These are phyloP conservation scores for Sparus aurata DNA, from an alignment of 2,797 vertebrate genomes.

Conservation along the genomic window DNA sequence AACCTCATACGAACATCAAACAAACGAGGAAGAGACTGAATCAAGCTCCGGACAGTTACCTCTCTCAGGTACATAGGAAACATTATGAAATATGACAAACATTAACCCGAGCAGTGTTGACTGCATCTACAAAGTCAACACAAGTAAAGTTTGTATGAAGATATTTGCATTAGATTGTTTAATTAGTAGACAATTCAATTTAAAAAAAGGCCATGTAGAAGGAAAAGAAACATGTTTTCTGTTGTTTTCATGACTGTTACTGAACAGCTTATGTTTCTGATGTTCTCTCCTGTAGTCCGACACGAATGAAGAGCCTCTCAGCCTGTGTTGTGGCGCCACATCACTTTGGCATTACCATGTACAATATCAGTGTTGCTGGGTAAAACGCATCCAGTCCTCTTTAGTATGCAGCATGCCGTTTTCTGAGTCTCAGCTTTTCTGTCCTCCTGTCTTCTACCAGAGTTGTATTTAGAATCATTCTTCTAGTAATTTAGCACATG, in stretches of 20 bases:
- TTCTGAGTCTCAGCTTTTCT: neutral
- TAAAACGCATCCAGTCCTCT: neutral
- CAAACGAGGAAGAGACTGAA: no score
- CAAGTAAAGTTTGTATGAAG: neutral
- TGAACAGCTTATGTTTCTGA: neutral
- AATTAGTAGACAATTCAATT: neutral
- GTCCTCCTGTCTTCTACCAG: neutral
- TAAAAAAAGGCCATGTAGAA: neutral
- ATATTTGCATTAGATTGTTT: no score
- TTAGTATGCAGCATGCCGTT: neutral
- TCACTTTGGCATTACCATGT: neutral
- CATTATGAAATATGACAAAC: neutral
- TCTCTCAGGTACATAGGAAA: neutral
- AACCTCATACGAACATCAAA: no score
- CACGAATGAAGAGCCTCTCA: neutral
- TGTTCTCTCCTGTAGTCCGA: neutral
- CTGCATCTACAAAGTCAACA: neutral
- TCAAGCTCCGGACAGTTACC: no score
- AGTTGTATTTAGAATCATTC: neutral
- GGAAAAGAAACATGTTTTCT: neutral
- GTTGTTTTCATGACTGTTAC: neutral
- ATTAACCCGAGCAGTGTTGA: neutral
- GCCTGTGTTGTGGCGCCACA: neutral
- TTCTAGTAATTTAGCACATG: neutral
- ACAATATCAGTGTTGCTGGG: neutral